Percentiles rank a stretch among this genome's conserved stretches.
These are phyloP conservation scores for Callorhinus ursinus DNA, from an alignment of 2,113 vertebrate genomes.

Conservation along the genomic window DNA sequence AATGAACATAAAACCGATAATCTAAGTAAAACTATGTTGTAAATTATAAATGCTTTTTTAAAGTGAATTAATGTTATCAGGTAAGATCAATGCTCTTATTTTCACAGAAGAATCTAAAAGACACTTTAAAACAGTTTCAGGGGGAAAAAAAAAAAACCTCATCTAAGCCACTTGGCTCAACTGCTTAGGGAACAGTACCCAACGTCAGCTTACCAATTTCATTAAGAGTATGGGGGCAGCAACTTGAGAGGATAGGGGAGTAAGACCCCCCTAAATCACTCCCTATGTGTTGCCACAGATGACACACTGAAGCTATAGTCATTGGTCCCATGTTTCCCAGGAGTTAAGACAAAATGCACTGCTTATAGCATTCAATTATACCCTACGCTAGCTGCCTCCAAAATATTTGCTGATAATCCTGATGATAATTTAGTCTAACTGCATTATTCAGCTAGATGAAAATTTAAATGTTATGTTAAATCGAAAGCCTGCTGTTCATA, in stretches of 20 bases:
- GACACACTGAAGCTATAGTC: not conserved
- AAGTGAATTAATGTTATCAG: conserved; percentile 7
- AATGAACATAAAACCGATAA: not conserved
- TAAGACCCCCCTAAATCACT: not conserved
- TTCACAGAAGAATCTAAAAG: not conserved
- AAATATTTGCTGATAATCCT: not conserved
- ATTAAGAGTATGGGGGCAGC: not conserved
- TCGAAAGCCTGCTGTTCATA: conserved; percentile 12
- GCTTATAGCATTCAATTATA: not conserved
- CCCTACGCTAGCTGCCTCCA: not conserved
- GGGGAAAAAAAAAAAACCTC: not conserved
- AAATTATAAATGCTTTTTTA: not conserved
- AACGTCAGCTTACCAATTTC: not conserved
- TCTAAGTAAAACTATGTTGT: not conserved
- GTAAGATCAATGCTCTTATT: not conserved
- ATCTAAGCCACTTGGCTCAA: not conserved
- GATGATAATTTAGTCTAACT: not conserved
- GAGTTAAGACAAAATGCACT: not conserved
- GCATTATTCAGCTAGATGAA: not conserved
- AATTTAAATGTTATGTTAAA: not conserved
- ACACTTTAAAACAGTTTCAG: conserved; percentile 53
- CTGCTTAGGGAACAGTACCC: not conserved
- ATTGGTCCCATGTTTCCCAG: not conserved
- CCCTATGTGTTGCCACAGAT: not conserved
- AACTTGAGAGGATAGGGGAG: not conserved